Percentiles rank a stretch among this genome's conserved stretches.
phyloP scores from a whole-genome alignment of 2,888 invertebrate genomes.

The Asteroscopus sphinx region DNA sequence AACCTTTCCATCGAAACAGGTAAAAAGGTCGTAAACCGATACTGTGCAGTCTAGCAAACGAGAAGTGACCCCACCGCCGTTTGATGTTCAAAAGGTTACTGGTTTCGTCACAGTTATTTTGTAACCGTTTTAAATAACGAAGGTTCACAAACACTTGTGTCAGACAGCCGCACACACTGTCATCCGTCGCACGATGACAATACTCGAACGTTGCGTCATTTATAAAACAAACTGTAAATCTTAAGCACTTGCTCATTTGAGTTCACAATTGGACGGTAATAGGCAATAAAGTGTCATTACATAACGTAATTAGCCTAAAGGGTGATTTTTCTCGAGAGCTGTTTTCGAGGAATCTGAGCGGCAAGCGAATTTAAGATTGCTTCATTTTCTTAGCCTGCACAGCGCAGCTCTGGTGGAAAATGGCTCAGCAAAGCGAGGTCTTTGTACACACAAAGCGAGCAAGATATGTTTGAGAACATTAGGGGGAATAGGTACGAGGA shows the following conservation, averaged over 20 bases:
- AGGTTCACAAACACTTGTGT: constrained; percentile 66
- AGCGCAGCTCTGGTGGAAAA: too few relatives aligned
- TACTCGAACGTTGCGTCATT: constrained; percentile 53
- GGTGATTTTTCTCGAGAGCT: too few relatives aligned
- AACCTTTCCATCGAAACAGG: constrained; percentile 3
- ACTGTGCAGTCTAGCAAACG: constrained; percentile 46
- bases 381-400: too few relatives aligned
- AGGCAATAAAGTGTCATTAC: too few relatives aligned
- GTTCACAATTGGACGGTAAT: too few relatives aligned
- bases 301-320: too few relatives aligned
- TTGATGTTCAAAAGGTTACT: constrained; percentile 65
- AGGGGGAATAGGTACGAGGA: too few relatives aligned
- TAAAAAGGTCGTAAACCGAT: constrained; percentile 51
- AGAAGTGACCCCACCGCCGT: constrained; percentile 52
- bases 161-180: constrained; percentile 39
- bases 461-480: too few relatives aligned
- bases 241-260: constrained; percentile 41
- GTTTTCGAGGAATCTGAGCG: too few relatives aligned
- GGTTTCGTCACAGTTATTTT: constrained; percentile 68
- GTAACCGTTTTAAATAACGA: constrained; percentile 74
- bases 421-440: too few relatives aligned
- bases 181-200: constrained; percentile 57
- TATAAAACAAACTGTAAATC: constrained; percentile 44
- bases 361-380: too few relatives aligned
- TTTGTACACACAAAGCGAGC: too few relatives aligned